phyloP scores from a whole-genome alignment of 2,113 vertebrate species.

The Actenoides hombroni region DNA sequence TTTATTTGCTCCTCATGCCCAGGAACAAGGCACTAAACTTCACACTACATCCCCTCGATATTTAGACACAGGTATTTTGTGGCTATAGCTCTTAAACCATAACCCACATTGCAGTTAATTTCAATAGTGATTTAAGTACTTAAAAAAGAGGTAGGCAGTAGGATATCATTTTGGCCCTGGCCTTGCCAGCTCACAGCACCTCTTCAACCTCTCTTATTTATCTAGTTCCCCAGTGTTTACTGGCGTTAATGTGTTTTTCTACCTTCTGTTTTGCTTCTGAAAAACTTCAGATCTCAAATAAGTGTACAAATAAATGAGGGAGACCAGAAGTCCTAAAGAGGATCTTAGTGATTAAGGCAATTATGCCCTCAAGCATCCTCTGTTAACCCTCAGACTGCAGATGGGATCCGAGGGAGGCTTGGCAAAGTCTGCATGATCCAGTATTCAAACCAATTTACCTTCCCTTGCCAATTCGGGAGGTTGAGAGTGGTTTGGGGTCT shows the following conservation, averaged over 20 bases:
- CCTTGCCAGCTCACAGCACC: neutral
- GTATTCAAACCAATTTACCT: neutral
- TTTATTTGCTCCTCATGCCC: neutral
- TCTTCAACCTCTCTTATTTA: neutral
- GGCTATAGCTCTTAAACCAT: neutral
- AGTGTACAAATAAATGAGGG: neutral
- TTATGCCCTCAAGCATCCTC: neutral
- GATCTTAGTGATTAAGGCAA: neutral
- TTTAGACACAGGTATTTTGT: neutral
- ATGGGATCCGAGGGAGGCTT: neutral
- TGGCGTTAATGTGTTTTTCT: neutral
- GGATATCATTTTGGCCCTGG: neutral
- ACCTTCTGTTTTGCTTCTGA: neutral
- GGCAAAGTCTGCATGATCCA: neutral
- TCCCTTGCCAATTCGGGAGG: neutral
- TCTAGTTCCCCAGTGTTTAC: neutral
- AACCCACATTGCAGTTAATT: neutral
- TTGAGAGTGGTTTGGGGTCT: neutral
- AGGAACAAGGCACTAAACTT: neutral
- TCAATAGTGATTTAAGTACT: neutral
- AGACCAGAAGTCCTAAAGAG: neutral
- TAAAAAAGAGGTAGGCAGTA: neutral
- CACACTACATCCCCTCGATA: neutral
- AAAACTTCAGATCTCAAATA: neutral
- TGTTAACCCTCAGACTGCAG: neutral